Conservation (phyloP, 2,113 vertebrate species). For the Misgurnus mizolepis region DNA sequence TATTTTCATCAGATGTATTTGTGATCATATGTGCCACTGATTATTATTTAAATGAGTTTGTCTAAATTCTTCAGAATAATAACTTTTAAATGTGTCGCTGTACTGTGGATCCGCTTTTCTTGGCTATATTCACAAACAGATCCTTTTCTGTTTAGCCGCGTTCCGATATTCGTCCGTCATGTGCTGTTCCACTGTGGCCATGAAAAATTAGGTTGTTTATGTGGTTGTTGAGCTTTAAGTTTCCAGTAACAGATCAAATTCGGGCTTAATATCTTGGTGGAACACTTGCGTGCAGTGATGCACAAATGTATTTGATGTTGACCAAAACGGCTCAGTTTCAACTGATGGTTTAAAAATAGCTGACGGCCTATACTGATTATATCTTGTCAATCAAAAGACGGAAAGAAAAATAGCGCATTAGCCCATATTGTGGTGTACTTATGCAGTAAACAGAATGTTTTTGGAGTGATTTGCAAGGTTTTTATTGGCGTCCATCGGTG, state of each 20-base stretch:
- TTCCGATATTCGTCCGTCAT: not conserved
- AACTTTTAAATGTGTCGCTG: not conserved
- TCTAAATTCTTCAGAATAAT: not conserved
- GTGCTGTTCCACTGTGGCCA: not conserved
- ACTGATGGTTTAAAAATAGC: not conserved
- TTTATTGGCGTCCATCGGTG: not conserved
- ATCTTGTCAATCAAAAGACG: not conserved
- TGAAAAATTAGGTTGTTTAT: conserved; percentile 1
- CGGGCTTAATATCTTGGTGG: not conserved
- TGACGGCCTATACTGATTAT: not conserved
- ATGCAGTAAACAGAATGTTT: conserved; percentile 5
- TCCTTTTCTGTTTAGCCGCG: not conserved
- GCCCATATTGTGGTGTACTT: conserved; percentile 6
- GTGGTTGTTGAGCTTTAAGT: not conserved
- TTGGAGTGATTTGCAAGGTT: conserved; percentile 1
- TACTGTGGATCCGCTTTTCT: not conserved
- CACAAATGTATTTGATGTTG: conserved; percentile 7
- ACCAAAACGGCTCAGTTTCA: conserved; percentile 6
- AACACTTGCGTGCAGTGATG: not conserved
- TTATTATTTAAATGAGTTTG: not conserved
- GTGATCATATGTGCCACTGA: not conserved
- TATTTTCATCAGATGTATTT: not conserved
- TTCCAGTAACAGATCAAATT: conserved; percentile 13
- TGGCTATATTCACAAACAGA: not conserved
- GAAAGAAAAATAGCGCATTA: not conserved